Percentiles rank a stretch among this genome's conserved stretches.
Evolutionary conservation across 2,797 vertebrate genomes (phyloP).

Genomic region (Xyrichtys novacula): DNA sequence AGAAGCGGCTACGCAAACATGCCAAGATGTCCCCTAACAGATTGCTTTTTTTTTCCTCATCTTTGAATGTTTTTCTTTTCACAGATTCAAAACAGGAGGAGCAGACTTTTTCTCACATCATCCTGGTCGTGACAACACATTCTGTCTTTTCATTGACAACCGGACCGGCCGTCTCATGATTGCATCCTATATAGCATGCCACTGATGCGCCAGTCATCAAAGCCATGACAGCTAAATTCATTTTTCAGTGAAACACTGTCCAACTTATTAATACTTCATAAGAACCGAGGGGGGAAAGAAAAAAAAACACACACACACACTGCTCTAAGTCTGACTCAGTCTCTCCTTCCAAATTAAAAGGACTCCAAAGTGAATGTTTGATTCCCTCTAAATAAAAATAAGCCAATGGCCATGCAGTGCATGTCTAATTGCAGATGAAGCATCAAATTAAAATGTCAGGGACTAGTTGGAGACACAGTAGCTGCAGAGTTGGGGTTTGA

Average conservation of each 20-base stretch:
- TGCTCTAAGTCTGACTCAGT: conserved; percentile 29
- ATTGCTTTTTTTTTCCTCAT: conserved; percentile 53
- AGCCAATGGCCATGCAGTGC: conserved; percentile 70
- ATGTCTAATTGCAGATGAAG: conserved; percentile 81
- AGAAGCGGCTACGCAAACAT: conserved; percentile 55
- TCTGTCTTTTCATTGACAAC: conserved; percentile 38
- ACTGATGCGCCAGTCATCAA: conserved; percentile 48
- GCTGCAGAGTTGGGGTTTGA: conserved; percentile 59
- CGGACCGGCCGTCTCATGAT: conserved; percentile 20
- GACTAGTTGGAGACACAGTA: conserved; percentile 55
- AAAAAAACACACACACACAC: conserved; percentile 32
- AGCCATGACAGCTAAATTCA: conserved; percentile 63
- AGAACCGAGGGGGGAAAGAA: conserved; percentile 37
- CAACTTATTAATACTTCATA: conserved; percentile 66
- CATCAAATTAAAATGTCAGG: conserved; percentile 81
- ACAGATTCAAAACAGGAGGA: conserved; percentile 52
- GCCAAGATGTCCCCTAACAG: conserved; percentile 62
- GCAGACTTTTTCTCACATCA: conserved; percentile 34
- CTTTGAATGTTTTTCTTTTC: conserved; percentile 51
- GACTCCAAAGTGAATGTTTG: conserved; percentile 73
- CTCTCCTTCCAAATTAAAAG: conserved; percentile 61
- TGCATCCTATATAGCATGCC: conserved; percentile 30
- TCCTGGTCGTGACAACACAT: conserved; percentile 31
- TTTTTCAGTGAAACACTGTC: conserved; percentile 61
- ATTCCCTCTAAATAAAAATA: conserved; percentile 75